phyloP scores from a whole-genome alignment of 2,888 invertebrate species.

The Aphelenchoides bicaudatus region DNA sequence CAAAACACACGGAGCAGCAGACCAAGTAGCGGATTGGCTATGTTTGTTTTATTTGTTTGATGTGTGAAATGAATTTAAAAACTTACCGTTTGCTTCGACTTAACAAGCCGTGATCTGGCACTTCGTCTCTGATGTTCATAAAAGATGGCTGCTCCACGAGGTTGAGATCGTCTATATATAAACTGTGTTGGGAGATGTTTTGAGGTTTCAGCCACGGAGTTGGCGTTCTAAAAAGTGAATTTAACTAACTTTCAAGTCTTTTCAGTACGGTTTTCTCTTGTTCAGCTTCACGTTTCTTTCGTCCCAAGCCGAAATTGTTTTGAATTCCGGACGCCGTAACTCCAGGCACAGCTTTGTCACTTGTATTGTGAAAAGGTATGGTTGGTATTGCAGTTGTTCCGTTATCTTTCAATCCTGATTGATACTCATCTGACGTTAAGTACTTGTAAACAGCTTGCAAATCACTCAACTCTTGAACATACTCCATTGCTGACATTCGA shows the following conservation, averaged over 20 bases:
- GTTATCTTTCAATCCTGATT: constrained; percentile 3
- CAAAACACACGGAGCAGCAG: not conserved
- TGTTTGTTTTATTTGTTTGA: not conserved
- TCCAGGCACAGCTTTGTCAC: not conserved
- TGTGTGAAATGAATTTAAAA: constrained; percentile 2
- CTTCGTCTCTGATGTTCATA: not conserved
- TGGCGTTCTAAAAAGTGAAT: no score
- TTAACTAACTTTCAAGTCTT: no score
- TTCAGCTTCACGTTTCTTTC: not conserved
- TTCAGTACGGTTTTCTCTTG: not conserved
- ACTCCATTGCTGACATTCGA: constrained; percentile 18
- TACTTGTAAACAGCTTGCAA: constrained; percentile 21
- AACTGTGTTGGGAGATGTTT: no score
- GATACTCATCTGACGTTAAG: constrained; percentile 15
- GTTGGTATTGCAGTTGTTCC: not conserved
- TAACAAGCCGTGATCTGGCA: constrained; percentile 3
- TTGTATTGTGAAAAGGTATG: no score
- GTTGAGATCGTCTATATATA: not conserved
- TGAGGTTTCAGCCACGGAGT: no score
- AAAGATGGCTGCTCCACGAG: not conserved
- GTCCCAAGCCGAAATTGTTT: not conserved
- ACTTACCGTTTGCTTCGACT: constrained; percentile 12
- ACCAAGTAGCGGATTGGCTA: no score
- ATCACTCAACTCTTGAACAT: constrained; percentile 25
- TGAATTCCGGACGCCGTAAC: not conserved